phyloP scores from a whole-genome alignment of 2,888 invertebrate genomes.

The Diaperis boleti region DNA sequence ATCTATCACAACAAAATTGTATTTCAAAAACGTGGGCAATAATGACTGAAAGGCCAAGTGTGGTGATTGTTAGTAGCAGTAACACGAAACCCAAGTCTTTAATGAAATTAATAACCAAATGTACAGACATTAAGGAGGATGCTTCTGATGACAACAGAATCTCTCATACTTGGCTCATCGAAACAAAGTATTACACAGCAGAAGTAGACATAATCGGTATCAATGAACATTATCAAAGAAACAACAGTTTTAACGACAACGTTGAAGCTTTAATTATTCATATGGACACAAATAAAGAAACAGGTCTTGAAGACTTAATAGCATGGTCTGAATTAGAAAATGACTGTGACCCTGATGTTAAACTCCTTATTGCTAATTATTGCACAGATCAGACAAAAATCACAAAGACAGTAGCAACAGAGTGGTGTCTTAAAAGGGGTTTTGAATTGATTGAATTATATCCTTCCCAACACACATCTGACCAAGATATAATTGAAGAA shows the following conservation, averaged over 20 bases:
- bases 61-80: constrained; percentile 63
- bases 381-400: constrained; percentile 65
- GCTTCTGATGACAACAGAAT: constrained; percentile 47
- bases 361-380: constrained; percentile 71
- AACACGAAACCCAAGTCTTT: constrained; percentile 63
- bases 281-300: constrained; percentile 71
- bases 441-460: constrained; percentile 79
- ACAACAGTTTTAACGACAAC: constrained; percentile 65
- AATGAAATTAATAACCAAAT: constrained; percentile 63
- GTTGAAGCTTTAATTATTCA: constrained; percentile 75
- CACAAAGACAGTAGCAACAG: constrained; percentile 65
- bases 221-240: constrained; percentile 65
- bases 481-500: constrained; percentile 71
- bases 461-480: constrained; percentile 64
- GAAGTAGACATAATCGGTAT: constrained; percentile 72
- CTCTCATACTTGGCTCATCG: constrained; percentile 70
- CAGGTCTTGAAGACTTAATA: constrained; percentile 62
- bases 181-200: constrained; percentile 80
- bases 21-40: constrained; percentile 21
- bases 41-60: constrained; percentile 57
- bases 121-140: constrained; percentile 50
- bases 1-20: too few species aligned
- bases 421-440: constrained; percentile 77
- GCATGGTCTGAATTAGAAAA: constrained; percentile 58
- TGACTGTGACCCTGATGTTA: constrained; percentile 68